Base-by-base conservation (phyloP, 2,888 invertebrate genomes). In the Pheosia gnoma region DNA sequence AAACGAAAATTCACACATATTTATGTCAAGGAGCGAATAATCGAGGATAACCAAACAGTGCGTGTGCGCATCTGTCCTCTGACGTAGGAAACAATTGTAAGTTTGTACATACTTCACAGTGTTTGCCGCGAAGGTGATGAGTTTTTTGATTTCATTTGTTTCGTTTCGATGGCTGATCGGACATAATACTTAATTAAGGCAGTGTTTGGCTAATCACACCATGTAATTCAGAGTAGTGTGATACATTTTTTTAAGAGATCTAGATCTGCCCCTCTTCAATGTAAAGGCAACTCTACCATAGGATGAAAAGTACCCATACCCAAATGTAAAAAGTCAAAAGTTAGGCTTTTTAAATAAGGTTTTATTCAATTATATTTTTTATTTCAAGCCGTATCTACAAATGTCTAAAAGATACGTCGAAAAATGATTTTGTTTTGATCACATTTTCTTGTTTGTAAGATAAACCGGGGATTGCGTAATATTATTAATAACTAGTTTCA, bases 1-100 rank as follows among this genome's bases (percentile, higher is more conserved):
- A 67, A 65, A 68, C 61, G 60, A 63, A 79, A 74, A 77, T 78
- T 76, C 59, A 59, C 72, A 71, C 66, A 60, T 74, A 84, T 81
- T 78, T 65, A 82, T 84, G 87, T 86, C 87, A 87, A 86, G 86
- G 86, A 81, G 73, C 79, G 78, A 73, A 78, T 80, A 75, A 86
- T 78, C 77, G 85, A 86, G 86, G 83, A 83, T 83, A 86, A 78
- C 65, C 77, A 85, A 85, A 86, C 77, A 86, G 58, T 71, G 53
- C 67, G 66, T 65, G 63, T 66, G 63, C 79, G 77, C 81, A 79
- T 80, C 74, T 84, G 79, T 69, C 63, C 71, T 67, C 59, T 83
- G 81, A 80, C 81, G 81, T 77, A 56, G 54, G 65, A 53, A 68
- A 60, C 68, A 67, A 73, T 80, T 80, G 74, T 78, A 45, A 68